phyloP scores from a whole-genome alignment of 1,140 invertebrate species.

The Drosophila kepulauana region DNA sequence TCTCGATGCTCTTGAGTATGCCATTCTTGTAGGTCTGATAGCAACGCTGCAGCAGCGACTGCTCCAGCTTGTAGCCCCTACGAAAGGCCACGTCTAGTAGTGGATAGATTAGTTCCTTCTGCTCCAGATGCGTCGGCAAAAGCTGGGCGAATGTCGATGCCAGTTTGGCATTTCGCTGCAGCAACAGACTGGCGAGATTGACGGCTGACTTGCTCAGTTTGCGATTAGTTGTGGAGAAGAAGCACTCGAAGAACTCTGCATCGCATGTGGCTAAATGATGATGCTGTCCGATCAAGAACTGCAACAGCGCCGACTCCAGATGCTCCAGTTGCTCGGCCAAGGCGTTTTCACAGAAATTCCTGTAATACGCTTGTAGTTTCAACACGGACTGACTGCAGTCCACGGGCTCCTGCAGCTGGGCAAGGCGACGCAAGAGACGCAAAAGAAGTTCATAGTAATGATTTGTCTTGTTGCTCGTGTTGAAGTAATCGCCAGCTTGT shows the following conservation, averaged over 20 bases:
- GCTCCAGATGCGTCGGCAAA: constrained; percentile 64
- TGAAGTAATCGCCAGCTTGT: constrained; percentile 58
- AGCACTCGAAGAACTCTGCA: constrained; percentile 85
- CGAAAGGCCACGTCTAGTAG: constrained; percentile 85
- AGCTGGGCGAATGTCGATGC: constrained; percentile 81
- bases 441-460: constrained; percentile 70
- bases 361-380: constrained; percentile 54
- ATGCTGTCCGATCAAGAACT: constrained; percentile 87
- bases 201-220: constrained; percentile 86
- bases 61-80: constrained; percentile 79
- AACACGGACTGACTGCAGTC: constrained; percentile 55
- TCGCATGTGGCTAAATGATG: constrained; percentile 86
- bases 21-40: constrained; percentile 87
- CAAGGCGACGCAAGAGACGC: constrained; percentile 58
- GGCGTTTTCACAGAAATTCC: constrained; percentile 31
- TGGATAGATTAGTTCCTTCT: constrained; percentile 87
- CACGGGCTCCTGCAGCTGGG: constrained; percentile 50
- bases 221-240: constrained; percentile 77
- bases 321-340: constrained; percentile 85
- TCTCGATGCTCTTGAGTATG: constrained; percentile 87
- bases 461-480: constrained; percentile 23
- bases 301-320: constrained; percentile 86
- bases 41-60: constrained; percentile 85
- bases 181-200: constrained; percentile 85
- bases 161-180: constrained; percentile 85